phyloP scores from a whole-genome alignment of 2,888 invertebrate species.

The Serrognathus titanus region DNA sequence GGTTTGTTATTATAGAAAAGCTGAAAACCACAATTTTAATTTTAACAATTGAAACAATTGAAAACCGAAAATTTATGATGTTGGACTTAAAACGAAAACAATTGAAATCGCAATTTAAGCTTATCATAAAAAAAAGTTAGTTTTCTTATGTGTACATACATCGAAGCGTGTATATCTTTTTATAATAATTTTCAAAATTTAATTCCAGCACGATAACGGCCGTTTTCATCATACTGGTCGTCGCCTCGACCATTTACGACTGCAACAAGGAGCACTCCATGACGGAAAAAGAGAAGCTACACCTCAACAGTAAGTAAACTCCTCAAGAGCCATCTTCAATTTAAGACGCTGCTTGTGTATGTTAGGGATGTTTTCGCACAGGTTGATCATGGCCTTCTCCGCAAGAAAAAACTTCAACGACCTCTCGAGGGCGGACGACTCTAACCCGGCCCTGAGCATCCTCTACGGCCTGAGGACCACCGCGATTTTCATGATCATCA shows the following conservation, averaged over 20 bases:
- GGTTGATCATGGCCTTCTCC: constrained; percentile 39
- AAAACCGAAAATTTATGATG: too few species aligned
- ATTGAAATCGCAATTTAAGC: too few species aligned
- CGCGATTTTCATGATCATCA: constrained; percentile 55
- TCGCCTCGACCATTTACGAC: constrained; percentile 43
- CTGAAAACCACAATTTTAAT: too few species aligned
- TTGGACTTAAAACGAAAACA: too few species aligned
- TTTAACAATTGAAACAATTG: too few species aligned
- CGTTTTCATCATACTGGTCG: constrained; percentile 35
- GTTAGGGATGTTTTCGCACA: constrained; percentile 30
- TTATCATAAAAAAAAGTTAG: too few species aligned
- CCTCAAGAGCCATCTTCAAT: neutral
- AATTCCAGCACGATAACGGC: constrained; percentile 38
- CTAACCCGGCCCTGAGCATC: constrained; percentile 49
- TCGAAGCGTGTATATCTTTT: too few species aligned
- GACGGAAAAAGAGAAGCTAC: constrained; percentile 30
- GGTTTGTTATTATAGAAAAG: too few species aligned
- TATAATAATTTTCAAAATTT: neutral
- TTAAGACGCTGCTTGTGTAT: constrained; percentile 15
- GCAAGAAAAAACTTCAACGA: constrained; percentile 41
- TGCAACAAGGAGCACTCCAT: constrained; percentile 23
- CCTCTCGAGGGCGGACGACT: constrained; percentile 48
- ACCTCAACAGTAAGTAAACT: constrained; percentile 8
- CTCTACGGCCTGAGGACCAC: constrained; percentile 59
- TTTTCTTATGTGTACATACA: too few species aligned